These are phyloP conservation scores for Buphagus erythrorhynchus DNA, from an alignment of 2,797 vertebrate genomes.

Conservation along the genomic window DNA sequence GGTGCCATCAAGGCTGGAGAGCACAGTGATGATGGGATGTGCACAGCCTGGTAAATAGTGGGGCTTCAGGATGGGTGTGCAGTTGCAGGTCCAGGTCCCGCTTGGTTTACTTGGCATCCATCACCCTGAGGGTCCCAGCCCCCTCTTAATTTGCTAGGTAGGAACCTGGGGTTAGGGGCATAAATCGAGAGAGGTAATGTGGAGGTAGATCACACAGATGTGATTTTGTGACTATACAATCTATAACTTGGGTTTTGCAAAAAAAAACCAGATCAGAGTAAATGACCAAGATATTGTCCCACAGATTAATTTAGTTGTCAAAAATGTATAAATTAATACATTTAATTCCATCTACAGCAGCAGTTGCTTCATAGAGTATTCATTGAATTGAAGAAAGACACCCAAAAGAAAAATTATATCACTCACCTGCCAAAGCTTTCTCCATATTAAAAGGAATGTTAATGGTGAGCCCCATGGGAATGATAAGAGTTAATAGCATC, in stretches of 20 bases:
- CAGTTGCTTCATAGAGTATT: background rate
- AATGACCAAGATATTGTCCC: background rate
- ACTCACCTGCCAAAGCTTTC: background rate
- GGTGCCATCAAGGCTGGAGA: accelerated
- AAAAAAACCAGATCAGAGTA: background rate
- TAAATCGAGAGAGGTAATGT: background rate
- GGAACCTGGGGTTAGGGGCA: background rate
- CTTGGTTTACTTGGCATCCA: background rate
- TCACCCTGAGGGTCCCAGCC: background rate
- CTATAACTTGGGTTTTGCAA: background rate
- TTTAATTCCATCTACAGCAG: background rate
- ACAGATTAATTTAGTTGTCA: background rate
- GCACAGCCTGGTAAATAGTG: no score
- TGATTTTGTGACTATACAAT: background rate
- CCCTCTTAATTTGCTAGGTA: background rate
- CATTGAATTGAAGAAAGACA: background rate
- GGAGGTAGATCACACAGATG: background rate
- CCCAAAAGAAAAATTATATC: background rate
- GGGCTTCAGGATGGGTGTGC: background rate
- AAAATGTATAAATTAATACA: background rate
- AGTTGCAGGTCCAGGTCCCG: background rate
- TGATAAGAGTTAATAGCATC: background rate
- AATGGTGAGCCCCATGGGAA: background rate
- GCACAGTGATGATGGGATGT: background rate
- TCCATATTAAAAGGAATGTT: background rate